Evolutionary conservation across 2,888 invertebrate genomes (phyloP).

Genomic region (Mallateleia sp.): DNA sequence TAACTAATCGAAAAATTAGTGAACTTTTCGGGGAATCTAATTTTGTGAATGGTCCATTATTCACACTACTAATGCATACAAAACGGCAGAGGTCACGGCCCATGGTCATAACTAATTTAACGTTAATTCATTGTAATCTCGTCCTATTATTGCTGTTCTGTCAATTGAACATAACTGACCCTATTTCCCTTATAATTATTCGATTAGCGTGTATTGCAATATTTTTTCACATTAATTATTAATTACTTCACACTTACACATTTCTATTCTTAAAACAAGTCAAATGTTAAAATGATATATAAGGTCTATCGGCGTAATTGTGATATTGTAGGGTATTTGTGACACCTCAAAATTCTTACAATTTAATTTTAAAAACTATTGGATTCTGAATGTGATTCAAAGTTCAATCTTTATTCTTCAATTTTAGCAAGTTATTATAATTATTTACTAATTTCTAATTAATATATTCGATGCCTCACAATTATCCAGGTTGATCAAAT

Average conservation of each 20-base stretch:
- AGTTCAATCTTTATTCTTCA: no score
- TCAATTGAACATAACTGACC: slow-evolving; percentile 72
- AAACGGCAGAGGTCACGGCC: slow-evolving; percentile 64
- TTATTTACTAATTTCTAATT: no score
- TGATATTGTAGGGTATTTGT: no score
- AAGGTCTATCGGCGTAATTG: no score
- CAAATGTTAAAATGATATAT: neutral
- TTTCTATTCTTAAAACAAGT: slow-evolving; percentile 1
- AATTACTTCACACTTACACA: slow-evolving; percentile 29
- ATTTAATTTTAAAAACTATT: no score
- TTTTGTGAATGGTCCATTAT: slow-evolving; percentile 56
- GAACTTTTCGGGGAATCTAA: no score
- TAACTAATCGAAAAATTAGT: no score
- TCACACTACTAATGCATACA: slow-evolving; percentile 57
- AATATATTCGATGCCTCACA: no score
- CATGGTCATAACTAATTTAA: slow-evolving; percentile 87
- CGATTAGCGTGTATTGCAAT: slow-evolving; percentile 47
- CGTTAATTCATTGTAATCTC: slow-evolving; percentile 88
- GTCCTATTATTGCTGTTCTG: slow-evolving; percentile 84
- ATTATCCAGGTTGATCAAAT: no score
- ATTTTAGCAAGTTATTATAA: no score
- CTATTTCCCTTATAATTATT: slow-evolving; percentile 69
- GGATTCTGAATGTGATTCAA: no score
- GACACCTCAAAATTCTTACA: no score
- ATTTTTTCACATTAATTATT: slow-evolving; percentile 54